phyloP scores from a whole-genome alignment of 2,113 vertebrate genomes.

The Lampris incognitus region DNA sequence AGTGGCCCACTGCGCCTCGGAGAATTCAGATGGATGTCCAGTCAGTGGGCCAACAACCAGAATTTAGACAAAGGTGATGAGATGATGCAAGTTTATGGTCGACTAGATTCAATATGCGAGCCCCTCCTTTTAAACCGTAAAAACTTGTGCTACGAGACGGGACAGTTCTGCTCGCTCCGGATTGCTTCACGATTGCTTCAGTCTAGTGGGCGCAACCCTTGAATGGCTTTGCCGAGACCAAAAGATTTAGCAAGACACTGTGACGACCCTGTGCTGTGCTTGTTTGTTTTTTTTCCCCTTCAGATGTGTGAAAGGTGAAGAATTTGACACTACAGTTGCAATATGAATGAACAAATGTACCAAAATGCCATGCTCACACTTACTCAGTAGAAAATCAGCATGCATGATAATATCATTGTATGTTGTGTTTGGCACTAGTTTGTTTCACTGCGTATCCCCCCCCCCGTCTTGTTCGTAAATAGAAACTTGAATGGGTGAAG shows the following conservation, averaged over 20 bases:
- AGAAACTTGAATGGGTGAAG: slow-evolving; percentile 10
- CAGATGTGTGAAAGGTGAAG: slow-evolving; percentile 24
- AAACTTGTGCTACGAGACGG: slow-evolving; percentile 15
- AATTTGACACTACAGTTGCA: slow-evolving; percentile 49
- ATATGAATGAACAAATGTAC: slow-evolving; percentile 29
- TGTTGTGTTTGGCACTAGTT: slow-evolving; percentile 78
- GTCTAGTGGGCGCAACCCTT: slow-evolving; percentile 27
- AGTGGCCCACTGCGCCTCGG: too few species aligned
- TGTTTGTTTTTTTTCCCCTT: slow-evolving; percentile 11
- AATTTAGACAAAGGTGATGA: slow-evolving; percentile 1
- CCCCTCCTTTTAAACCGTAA: not conserved
- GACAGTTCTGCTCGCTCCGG: slow-evolving; percentile 13
- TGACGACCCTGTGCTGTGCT: slow-evolving; percentile 48
- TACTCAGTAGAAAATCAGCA: slow-evolving; percentile 27
- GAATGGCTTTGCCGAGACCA: slow-evolving; percentile 62
- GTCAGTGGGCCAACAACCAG: not conserved
- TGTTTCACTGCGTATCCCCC: slow-evolving; percentile 38
- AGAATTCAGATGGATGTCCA: too few species aligned
- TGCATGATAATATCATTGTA: slow-evolving; percentile 27
- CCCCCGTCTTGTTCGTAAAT: slow-evolving; percentile 33
- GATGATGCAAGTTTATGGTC: slow-evolving; percentile 4
- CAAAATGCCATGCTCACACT: slow-evolving; percentile 9
- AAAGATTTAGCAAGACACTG: slow-evolving; percentile 40
- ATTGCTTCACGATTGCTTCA: not conserved
- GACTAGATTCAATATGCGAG: slow-evolving; percentile 15